These are phyloP conservation scores for Enteromius thamalakanensis DNA, from an alignment of 2,797 vertebrate genomes.

Conservation along the genomic window DNA sequence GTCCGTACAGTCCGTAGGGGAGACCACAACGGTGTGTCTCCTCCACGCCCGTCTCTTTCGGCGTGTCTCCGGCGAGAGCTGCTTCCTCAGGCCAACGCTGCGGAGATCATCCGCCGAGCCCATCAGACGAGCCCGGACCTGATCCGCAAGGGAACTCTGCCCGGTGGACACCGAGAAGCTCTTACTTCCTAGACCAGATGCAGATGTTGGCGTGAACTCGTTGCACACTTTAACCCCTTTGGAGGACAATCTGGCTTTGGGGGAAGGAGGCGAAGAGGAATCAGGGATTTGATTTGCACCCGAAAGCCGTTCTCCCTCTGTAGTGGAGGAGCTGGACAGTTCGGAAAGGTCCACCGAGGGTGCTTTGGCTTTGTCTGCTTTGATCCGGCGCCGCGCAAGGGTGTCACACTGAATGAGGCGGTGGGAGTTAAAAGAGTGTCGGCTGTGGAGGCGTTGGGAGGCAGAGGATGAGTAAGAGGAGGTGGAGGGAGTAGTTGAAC, in stretches of 20 bases:
- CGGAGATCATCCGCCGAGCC: slow-evolving; percentile 87
- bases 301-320: slow-evolving; percentile 30
- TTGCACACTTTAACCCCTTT: slow-evolving; percentile 78
- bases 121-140: slow-evolving; percentile 77
- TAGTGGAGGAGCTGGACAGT: slow-evolving; percentile 50
- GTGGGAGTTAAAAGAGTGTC: slow-evolving; percentile 90
- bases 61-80: slow-evolving; percentile 87
- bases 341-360: slow-evolving; percentile 73
- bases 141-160: slow-evolving; percentile 75
- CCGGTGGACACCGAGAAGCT: slow-evolving; percentile 65
- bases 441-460: slow-evolving; percentile 73
- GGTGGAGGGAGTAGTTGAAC: slow-evolving; percentile 76
- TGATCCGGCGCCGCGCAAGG: slow-evolving; percentile 87
- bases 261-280: slow-evolving; percentile 30
- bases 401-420: slow-evolving; percentile 95
- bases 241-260: slow-evolving; percentile 74
- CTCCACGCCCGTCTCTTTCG: slow-evolving; percentile 91
- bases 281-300: slow-evolving; percentile 34
- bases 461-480: slow-evolving; percentile 77
- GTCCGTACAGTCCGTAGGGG: slow-evolving; percentile 74
- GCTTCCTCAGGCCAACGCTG: slow-evolving; percentile 82
- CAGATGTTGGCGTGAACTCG: slow-evolving; percentile 46
- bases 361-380: slow-evolving; percentile 75
- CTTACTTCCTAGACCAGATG: slow-evolving; percentile 46
- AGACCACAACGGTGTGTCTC: slow-evolving; percentile 91